Base-by-base conservation (phyloP, 1,140 invertebrate genomes). In the Aradophagus sp. region DNA sequence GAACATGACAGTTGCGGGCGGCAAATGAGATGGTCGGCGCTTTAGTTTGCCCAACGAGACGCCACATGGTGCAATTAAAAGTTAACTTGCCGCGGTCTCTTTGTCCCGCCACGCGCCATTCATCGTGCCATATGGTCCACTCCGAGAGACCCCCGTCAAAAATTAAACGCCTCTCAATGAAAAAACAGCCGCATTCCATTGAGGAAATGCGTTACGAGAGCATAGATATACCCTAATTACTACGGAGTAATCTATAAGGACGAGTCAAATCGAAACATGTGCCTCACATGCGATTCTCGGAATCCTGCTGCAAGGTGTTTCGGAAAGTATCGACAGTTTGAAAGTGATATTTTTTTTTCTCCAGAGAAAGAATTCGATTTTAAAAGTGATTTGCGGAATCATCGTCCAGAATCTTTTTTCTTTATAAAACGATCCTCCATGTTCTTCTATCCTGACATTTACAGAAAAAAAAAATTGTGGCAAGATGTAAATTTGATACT, bases 1-100 rank as follows among this genome's bases (percentile, higher is more conserved):
- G 34, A 13, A 23, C 17, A 34, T 73, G 74, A 78, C 81, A 82
- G 80, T 84, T 82, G 81, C 32, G 4, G 50, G 39, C 70, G 59
- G 75, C 61, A 75, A 80, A 81, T 74, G 72, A 77, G 63, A 48
- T 17, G 16, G 23, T 29, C 48, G 35, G 20, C n/a, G 8, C 31
- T 35, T 35, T 19, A 27, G 13, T 39, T 53, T 53, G 29, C 8
- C 15, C 12, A 42, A 42, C 48, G 53, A 66, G 32, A 19, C 52
- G 62, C 81, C 82, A 83, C 80, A 83, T 84, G 82, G 79, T 76
- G 75, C 76, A 84, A 82, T 83, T 84, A 84, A 84, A 83, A 76
- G 73, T 58, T 80, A 77, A 75, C 13, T 45, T 15, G 19, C 59
- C 59, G 35, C 76, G 75, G 74, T 31, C 71, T 78, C 76, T 84